These are phyloP conservation scores for Pristionchus exspectatus DNA, from an alignment of 2,888 invertebrate genomes.

Conservation along the genomic window DNA sequence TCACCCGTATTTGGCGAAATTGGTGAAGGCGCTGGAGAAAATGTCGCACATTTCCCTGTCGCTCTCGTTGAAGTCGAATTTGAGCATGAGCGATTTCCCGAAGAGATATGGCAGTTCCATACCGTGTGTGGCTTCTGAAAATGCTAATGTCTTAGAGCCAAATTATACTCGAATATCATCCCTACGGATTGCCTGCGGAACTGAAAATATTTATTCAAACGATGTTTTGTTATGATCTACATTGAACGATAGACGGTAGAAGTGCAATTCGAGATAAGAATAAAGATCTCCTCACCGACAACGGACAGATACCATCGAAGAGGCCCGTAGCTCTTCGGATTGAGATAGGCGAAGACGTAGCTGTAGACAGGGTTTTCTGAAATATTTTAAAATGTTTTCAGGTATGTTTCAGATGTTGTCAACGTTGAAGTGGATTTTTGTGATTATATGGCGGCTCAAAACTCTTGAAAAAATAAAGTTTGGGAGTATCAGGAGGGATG, in stretches of 20 bases:
- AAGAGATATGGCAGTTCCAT: slow-evolving; percentile 73
- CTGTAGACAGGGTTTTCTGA: slow-evolving; percentile 53
- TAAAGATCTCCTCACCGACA: background rate
- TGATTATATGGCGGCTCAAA: too few species aligned
- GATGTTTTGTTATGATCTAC: background rate
- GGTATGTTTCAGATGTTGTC: slow-evolving; percentile 1
- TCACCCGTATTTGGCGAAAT: slow-evolving; percentile 74
- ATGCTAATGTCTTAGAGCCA: background rate
- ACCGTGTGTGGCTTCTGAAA: slow-evolving; percentile 73
- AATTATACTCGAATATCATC: background rate
- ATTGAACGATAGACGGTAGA: background rate
- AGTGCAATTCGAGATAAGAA: background rate
- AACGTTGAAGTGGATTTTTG: too few species aligned
- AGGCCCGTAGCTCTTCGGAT: slow-evolving; percentile 55
- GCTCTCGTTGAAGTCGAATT: slow-evolving; percentile 67
- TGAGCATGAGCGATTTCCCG: slow-evolving; percentile 69
- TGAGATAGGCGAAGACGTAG: slow-evolving; percentile 56
- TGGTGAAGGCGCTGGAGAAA: slow-evolving; percentile 69
- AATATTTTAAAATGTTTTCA: background rate
- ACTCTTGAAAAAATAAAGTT: too few species aligned
- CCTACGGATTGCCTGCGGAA: too few species aligned
- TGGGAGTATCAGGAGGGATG: too few species aligned
- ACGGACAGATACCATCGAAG: slow-evolving; percentile 22
- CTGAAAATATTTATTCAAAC: too few species aligned
- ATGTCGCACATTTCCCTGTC: slow-evolving; percentile 69